A percentile compares a stretch with the other conserved stretches of the same genome.
Conservation (phyloP, 2,113 vertebrate genomes). For the Melospiza georgiana region DNA sequence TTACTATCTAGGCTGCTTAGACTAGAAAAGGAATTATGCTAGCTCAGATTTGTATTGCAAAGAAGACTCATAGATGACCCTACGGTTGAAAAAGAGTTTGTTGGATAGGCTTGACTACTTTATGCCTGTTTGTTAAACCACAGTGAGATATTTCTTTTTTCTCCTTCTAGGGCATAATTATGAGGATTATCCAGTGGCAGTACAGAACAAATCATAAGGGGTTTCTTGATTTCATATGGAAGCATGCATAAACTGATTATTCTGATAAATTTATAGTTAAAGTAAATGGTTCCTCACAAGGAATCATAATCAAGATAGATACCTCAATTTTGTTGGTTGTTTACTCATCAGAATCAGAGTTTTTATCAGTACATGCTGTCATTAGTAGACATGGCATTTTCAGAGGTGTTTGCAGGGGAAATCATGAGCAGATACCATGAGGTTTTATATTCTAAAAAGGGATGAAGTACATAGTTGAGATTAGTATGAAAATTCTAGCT, state of each 20-base stretch:
- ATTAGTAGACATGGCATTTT: neutral
- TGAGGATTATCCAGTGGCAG: neutral
- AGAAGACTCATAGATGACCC: neutral
- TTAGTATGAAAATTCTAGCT: neutral
- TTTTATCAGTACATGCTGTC: neutral
- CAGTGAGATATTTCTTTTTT: neutral
- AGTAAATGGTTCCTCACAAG: neutral
- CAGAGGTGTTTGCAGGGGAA: neutral
- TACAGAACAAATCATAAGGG: neutral
- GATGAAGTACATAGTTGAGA: neutral
- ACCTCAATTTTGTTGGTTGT: neutral
- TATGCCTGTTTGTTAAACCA: neutral
- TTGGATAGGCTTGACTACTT: neutral
- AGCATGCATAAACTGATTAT: neutral
- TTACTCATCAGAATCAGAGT: neutral
- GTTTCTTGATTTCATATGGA: neutral
- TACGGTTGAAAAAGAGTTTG: neutral
- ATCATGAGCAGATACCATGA: neutral
- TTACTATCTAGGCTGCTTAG: conserved; percentile 37
- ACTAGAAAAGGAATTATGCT: neutral
- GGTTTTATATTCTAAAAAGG: neutral
- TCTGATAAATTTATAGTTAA: neutral
- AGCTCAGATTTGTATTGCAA: neutral
- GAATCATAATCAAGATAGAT: neutral
- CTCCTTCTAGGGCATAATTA: neutral